A percentile compares a stretch with the other conserved stretches of the same genome.
phyloP scores from a whole-genome alignment of 2,888 invertebrate species.

The Charanyca ferruginea region DNA sequence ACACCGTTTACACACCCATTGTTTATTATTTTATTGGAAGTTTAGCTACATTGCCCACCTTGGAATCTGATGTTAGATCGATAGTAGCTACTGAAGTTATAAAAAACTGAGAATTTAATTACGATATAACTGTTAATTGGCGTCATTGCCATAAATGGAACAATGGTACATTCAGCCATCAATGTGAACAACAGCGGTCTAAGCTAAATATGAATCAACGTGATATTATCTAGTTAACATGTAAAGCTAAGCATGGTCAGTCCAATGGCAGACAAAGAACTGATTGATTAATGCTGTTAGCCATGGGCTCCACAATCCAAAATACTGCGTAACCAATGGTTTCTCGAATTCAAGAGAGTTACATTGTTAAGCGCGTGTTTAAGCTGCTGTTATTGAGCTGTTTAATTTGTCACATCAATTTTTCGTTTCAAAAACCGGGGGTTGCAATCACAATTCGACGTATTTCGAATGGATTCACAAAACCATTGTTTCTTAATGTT shows the following conservation, averaged over 20 bases:
- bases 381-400: no score
- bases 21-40: constrained; percentile 34
- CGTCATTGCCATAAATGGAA: constrained; percentile 49
- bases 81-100: constrained; percentile 3
- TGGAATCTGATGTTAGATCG: constrained; percentile 6
- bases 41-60: constrained; percentile 5
- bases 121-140: constrained; percentile 46
- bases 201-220: constrained; percentile 35
- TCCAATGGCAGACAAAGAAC: constrained; percentile 22
- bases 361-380: no score
- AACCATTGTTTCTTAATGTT: no score
- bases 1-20: constrained; percentile 13
- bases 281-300: constrained; percentile 19
- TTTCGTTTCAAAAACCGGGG: no score
- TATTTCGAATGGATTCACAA: no score
- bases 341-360: no score
- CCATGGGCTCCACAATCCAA: neutral
- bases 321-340: neutral
- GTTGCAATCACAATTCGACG: no score
- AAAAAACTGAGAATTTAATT: constrained; percentile 48
- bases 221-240: constrained; percentile 28
- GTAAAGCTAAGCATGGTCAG: constrained; percentile 4
- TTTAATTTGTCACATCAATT: no score
- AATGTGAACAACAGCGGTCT: constrained; percentile 31
- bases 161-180: constrained; percentile 38